These are phyloP conservation scores for Carduelis carduelis DNA, from an alignment of 2,797 vertebrate genomes.

Conservation along the genomic window DNA sequence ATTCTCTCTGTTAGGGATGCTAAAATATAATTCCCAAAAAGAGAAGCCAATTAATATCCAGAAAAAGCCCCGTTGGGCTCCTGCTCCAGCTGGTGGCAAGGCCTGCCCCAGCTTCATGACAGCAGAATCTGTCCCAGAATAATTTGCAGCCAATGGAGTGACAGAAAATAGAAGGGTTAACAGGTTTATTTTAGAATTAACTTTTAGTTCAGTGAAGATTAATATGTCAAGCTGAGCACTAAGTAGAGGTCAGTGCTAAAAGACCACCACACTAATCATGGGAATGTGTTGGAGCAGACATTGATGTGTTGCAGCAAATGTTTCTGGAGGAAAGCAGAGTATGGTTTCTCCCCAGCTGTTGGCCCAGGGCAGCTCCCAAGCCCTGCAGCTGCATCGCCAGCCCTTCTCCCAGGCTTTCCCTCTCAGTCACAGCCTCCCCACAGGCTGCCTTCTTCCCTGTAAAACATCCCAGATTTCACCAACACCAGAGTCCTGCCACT, in stretches of 20 bases:
- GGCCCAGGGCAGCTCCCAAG: neutral
- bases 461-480: neutral
- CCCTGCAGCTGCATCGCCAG: neutral
- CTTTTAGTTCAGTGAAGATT: neutral
- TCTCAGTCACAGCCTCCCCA: neutral
- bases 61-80: neutral
- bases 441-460: neutral
- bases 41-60: neutral
- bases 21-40: neutral
- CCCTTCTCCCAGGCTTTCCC: neutral
- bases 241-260: constrained; percentile 54
- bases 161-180: constrained; percentile 12
- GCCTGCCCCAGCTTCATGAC: neutral
- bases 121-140: neutral
- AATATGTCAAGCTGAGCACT: constrained; percentile 37
- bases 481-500: accelerated
- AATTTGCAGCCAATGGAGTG: constrained; percentile 1
- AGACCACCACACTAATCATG: constrained; percentile 43
- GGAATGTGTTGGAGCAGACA: constrained; percentile 5
- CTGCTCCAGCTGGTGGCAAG: neutral
- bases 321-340: neutral
- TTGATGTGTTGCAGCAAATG: constrained; percentile 40
- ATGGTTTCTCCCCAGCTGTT: neutral
- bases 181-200: constrained; percentile 60
- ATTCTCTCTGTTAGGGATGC: neutral